Percentiles rank a stretch among this genome's conserved stretches.
phyloP scores from a whole-genome alignment of 2,113 vertebrate genomes.

The Origma solitaria region DNA sequence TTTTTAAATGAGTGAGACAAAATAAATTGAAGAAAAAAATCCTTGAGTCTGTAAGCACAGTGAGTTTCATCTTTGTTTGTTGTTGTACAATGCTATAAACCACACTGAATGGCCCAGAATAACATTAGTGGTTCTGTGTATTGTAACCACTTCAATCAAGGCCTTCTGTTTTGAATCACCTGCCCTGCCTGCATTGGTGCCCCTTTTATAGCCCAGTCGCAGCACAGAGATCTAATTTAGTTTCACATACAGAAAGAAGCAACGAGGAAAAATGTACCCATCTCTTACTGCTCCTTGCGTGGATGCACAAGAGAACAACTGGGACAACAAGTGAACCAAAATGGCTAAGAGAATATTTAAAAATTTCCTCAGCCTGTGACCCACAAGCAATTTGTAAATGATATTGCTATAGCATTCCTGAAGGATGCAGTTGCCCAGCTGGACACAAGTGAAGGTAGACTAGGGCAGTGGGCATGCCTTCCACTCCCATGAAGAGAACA shows the following conservation, averaged over 20 bases:
- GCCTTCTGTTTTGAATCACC: constrained; percentile 69
- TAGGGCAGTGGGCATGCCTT: background rate
- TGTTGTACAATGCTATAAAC: constrained; percentile 45
- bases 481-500: background rate
- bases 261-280: background rate
- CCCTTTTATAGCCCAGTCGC: constrained; percentile 4
- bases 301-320: background rate
- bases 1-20: background rate
- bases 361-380: background rate
- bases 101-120: constrained; percentile 47
- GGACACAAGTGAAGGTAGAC: background rate
- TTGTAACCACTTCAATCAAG: constrained; percentile 61
- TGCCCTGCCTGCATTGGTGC: constrained; percentile 45
- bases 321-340: background rate
- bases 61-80: constrained; percentile 54
- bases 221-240: constrained; percentile 57
- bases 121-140: constrained; percentile 59
- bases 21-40: background rate
- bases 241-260: background rate
- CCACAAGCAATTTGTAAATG: background rate
- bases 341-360: background rate
- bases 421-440: background rate
- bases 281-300: background rate
- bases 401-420: background rate
- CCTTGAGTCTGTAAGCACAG: constrained; percentile 15